phyloP scores from a whole-genome alignment of 2,113 vertebrate species.

The Recurvirostra avosetta region DNA sequence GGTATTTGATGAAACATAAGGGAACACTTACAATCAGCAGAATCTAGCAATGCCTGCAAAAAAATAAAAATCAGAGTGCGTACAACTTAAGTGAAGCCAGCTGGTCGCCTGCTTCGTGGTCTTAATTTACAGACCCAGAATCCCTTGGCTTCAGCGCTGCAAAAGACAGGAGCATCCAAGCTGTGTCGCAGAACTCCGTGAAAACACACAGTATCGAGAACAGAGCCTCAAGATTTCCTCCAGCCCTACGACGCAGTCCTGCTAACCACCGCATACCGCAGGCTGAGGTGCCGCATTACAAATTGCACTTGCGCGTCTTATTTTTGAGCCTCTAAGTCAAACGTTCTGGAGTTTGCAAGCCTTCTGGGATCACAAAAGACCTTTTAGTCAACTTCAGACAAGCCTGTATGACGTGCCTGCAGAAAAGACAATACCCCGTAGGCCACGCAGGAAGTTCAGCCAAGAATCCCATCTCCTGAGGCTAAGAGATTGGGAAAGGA shows the following conservation, averaged over 20 bases:
- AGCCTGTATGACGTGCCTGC: not conserved
- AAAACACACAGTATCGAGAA: accelerated
- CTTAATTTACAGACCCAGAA: not conserved
- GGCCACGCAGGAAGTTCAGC: not conserved
- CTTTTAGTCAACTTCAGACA: not conserved
- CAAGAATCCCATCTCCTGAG: slow-evolving; percentile 4
- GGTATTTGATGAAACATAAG: not conserved
- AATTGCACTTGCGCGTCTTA: not conserved
- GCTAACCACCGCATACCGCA: not conserved
- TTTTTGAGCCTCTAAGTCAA: not conserved
- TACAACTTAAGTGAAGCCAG: not conserved
- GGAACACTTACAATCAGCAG: not conserved
- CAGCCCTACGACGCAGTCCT: accelerated
- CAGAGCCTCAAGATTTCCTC: accelerated
- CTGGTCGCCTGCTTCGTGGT: not conserved
- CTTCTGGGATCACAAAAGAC: not conserved
- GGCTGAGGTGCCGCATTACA: not conserved
- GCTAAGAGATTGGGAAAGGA: not conserved
- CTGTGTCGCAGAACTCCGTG: not conserved
- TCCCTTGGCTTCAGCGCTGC: not conserved
- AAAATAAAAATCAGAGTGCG: not conserved
- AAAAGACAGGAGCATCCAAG: not conserved
- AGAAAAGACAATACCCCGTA: not conserved
- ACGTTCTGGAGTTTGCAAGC: not conserved
- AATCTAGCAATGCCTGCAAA: not conserved